phyloP scores from a whole-genome alignment of 1,140 invertebrate species.

The Pseudomyrmex dendroicus region DNA sequence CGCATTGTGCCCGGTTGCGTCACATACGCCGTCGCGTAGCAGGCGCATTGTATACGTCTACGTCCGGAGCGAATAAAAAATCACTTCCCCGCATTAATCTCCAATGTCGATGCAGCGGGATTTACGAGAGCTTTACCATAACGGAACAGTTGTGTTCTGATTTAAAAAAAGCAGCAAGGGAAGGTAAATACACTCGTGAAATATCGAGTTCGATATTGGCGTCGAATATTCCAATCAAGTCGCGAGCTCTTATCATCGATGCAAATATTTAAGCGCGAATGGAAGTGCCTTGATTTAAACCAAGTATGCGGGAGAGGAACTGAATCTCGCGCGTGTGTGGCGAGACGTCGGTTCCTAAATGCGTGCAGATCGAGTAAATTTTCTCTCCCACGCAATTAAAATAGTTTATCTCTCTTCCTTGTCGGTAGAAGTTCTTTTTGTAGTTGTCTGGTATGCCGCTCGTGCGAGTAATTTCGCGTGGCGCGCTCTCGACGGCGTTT shows the following conservation, averaged over 20 bases:
- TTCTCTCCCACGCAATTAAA: slow-evolving; percentile 33
- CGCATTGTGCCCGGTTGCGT: slow-evolving; percentile 60
- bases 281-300: not conserved
- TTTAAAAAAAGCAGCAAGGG: slow-evolving; percentile 10
- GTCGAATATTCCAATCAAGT: slow-evolving; percentile 28
- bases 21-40: slow-evolving; percentile 20
- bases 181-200: slow-evolving; percentile 21
- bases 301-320: not conserved
- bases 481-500: slow-evolving; percentile 13
- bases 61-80: slow-evolving; percentile 30
- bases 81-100: slow-evolving; percentile 62
- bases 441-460: slow-evolving; percentile 6
- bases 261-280: slow-evolving; percentile 10
- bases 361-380: slow-evolving; percentile 2
- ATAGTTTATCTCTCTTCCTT: slow-evolving; percentile 21
- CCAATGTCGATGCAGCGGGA: slow-evolving; percentile 12
- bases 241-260: slow-evolving; percentile 16
- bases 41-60: slow-evolving; percentile 36
- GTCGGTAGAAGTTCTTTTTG: slow-evolving; percentile 19
- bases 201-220: not conserved
- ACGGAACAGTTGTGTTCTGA: slow-evolving; percentile 50
- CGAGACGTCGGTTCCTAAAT: not conserved
- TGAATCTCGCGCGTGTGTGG: not conserved
- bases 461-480: slow-evolving; percentile 18
- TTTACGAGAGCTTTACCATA: slow-evolving; percentile 34